Evolutionary conservation across 2,888 invertebrate species (phyloP), one percentile per base, ranked within the genome.

Genomic region (Pegoplata infirma): DNA sequence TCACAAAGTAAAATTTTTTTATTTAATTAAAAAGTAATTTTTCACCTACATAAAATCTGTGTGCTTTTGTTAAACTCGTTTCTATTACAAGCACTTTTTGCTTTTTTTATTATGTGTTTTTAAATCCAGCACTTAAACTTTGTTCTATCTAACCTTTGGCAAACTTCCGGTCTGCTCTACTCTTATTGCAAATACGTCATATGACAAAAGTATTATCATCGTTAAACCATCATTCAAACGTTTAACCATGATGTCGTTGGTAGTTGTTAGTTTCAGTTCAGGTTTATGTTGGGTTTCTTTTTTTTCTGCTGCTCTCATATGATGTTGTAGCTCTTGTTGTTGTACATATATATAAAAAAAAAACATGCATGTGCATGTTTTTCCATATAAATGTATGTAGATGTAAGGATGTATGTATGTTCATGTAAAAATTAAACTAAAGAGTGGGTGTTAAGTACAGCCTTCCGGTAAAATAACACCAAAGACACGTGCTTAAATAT

Each of bases 401-500:
- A 21, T 68, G 8, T 59, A 10, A 55, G 47, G 19, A 49, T 49
- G 44, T 32, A n/a, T 55, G 23, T 25, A 16, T n/a, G n/a, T n/a
- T n/a, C n/a, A n/a, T n/a, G n/a, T n/a, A n/a, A n/a, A n/a, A n/a
- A n/a, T n/a, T n/a, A n/a, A n/a, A n/a, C n/a, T 58, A 36, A 56
- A 61, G 21, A 46, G 68, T 25, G 76, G 66, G 80, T 76, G 75
- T 72, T 67, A 75, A 73, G 66, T 68, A 44, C 19, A 46, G 58
- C 78, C 67, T 80, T 75, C 77, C 75, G 71, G 71, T 63, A 63
- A 72, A 69, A 80, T 80, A 81, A 79, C 81, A 82, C 76, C 78
- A 80, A 80, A 78, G 80, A 82, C 79, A 81, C 61, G 67, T 77
- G 77, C 77, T 72, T 67, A 32, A 72, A 66, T 63, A 68, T 63